Evolutionary conservation across 2,113 vertebrate genomes (phyloP).

Genomic region (Cyanistes caeruleus): DNA sequence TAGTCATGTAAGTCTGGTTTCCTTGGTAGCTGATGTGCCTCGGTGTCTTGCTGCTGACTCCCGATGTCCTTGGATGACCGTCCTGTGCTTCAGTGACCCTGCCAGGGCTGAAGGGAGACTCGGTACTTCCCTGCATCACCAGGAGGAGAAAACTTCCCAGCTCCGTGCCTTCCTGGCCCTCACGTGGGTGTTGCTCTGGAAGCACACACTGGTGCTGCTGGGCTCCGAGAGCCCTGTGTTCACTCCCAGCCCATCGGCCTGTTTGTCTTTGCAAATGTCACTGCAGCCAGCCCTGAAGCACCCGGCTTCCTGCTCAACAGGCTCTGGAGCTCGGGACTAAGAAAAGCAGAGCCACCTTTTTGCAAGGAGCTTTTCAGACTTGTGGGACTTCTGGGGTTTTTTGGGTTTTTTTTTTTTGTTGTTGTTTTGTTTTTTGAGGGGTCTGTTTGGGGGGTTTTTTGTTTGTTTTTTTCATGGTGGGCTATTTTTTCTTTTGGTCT

Average conservation of each 20-base stretch:
- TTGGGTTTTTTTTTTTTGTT: neutral
- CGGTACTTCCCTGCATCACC: neutral
- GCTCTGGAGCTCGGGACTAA: neutral
- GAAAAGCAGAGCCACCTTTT: neutral
- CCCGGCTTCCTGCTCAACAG: neutral
- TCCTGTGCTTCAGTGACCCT: conserved; percentile 24
- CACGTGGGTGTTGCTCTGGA: neutral
- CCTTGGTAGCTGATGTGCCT: neutral
- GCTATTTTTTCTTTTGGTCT: neutral
- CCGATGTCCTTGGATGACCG: conserved; percentile 51
- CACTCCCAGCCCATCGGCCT: accelerated
- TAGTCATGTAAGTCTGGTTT: neutral
- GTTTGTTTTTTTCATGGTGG: neutral
- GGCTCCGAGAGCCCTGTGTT: neutral
- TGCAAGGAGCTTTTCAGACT: neutral
- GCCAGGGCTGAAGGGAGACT: neutral
- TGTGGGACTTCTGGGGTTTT: neutral
- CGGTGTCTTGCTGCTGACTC: neutral
- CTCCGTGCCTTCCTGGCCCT: neutral
- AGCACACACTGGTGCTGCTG: neutral
- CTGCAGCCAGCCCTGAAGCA: neutral
- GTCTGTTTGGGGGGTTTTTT: neutral
- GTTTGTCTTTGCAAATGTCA: neutral
- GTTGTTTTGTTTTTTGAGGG: neutral
- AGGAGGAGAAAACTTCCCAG: neutral